Base-by-base conservation (phyloP, 92 coral and sea anemone genomes). In the Porites lobata region DNA sequence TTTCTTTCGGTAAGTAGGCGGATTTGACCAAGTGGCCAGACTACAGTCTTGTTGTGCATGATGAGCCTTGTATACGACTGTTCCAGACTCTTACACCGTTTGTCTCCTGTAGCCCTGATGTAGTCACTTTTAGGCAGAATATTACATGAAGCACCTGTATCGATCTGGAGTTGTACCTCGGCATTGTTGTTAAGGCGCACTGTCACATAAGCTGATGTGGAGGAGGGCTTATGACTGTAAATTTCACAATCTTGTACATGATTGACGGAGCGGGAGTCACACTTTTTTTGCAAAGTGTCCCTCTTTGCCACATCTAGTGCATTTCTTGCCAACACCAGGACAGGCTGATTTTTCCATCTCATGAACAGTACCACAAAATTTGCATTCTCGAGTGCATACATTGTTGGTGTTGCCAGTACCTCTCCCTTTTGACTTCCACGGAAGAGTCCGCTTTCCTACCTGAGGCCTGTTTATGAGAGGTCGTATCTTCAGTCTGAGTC, bases 141-240 rank as follows among this genome's bases (percentile, higher is more conserved):
- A 65, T 76, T 86, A 76, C 84, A 24, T 24, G 26, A 24, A 24
- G 26, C 26, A 24, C 26, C 26, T 24, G 26, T 24, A 24, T 24
- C 26, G 26, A 24, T 24, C 26, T 24, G 26, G 26, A 24, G 0
- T 24, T 24, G 26, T 24, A 24, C 26, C 26, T 24, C 26, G 26
- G 26, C 26, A 24, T 24, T 24, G 26, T 24, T 24, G 26, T 24
- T 24, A 24, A 24, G 26, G 26, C 26, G 26, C 1, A 24, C 26
- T 24, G 26, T 24, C 1, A 24, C 26, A 24, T 24, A 24, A 86
- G 26, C 26, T 24, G 77, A 22, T 76, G 68, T 87, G 86, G 65
- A 69, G 66, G 67, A 68, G 86, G 86, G 77, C 65, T 81, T 81
- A 10, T 81, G 86, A 69, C 86, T 17, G n/a, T n/a, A 81, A 58